These are phyloP conservation scores for Drosophila biarmipes DNA, from an alignment of 1,140 invertebrate genomes.

Conservation along the genomic window DNA sequence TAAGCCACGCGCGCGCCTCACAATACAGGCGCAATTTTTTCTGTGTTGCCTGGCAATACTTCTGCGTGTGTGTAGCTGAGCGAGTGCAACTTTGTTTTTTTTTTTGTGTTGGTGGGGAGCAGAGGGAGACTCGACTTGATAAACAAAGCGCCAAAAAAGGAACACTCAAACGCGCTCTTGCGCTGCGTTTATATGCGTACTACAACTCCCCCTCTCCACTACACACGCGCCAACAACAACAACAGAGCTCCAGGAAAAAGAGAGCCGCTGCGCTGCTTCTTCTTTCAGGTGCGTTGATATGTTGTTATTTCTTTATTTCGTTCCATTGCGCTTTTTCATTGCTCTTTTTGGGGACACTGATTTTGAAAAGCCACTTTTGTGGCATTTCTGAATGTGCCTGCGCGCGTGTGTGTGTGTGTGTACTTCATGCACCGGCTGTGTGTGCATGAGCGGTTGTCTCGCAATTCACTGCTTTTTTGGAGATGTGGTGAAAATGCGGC, in stretches of 20 bases:
- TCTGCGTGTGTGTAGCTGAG: neutral
- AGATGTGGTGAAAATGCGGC: constrained; percentile 18
- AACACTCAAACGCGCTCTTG: constrained; percentile 41
- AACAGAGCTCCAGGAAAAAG: constrained; percentile 14
- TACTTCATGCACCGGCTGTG: constrained; percentile 35
- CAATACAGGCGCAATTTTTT: constrained; percentile 15
- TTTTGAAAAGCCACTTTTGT: constrained; percentile 19
- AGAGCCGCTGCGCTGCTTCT: constrained; percentile 39
- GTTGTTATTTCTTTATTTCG: constrained; percentile 33
- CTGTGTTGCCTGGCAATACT: constrained; percentile 20
- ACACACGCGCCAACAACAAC: constrained; percentile 13
- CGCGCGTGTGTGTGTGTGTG: constrained; percentile 4
- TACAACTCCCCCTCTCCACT: constrained; percentile 1
- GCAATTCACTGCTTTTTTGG: constrained; percentile 24
- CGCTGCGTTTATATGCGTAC: constrained; percentile 42
- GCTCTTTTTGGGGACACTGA: constrained; percentile 60
- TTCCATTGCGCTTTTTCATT: constrained; percentile 8
- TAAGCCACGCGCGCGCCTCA: constrained; percentile 42
- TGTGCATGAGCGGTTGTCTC: constrained; percentile 1
- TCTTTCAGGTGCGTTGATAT: constrained; percentile 52
- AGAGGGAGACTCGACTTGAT: constrained; percentile 5
- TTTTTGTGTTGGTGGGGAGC: constrained; percentile 2
- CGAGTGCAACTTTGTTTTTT: constrained; percentile 31
- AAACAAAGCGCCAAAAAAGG: constrained; percentile 32
- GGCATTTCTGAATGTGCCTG: constrained; percentile 1